These are phyloP conservation scores for Porites cylindrica DNA, from an alignment of 92 coral and sea anemone species.

Conservation along the genomic window DNA sequence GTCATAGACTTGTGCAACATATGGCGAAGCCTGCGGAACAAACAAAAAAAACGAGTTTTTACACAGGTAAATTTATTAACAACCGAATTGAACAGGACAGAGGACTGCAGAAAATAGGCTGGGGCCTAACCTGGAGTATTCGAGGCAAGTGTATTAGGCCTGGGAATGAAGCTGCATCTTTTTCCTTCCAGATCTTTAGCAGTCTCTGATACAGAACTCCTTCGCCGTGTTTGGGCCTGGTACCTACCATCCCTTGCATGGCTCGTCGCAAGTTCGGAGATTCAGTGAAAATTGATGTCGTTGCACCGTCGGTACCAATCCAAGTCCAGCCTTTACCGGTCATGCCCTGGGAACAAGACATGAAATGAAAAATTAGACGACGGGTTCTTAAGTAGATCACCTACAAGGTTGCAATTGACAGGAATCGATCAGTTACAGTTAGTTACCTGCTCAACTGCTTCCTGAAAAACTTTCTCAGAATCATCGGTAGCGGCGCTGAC, in stretches of 20 bases:
- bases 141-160: constrained; percentile 94
- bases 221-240: constrained; percentile 92
- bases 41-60: neutral
- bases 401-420: neutral
- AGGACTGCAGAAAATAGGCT: neutral
- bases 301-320: constrained; percentile 98
- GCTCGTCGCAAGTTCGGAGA: constrained; percentile 95
- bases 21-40: constrained; percentile 78
- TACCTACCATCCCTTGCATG: constrained; percentile 99
- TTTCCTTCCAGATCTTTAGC: constrained; percentile 90
- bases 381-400: neutral
- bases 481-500: constrained; percentile 95
- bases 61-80: neutral
- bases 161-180: constrained; percentile 86
- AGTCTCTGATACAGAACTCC: constrained; percentile 84
- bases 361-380: neutral
- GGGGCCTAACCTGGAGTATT: constrained; percentile 73
- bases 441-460: constrained; percentile 94
- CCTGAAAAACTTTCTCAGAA: constrained; percentile 97
- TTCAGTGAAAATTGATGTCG: constrained; percentile 90
- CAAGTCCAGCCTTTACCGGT: constrained; percentile 99
- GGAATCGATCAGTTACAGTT: neutral
- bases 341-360: constrained; percentile 79
- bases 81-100: neutral
- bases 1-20: constrained; percentile 97